phyloP scores from a whole-genome alignment of 2,113 vertebrate genomes.

The Ginglymostoma cirratum region DNA sequence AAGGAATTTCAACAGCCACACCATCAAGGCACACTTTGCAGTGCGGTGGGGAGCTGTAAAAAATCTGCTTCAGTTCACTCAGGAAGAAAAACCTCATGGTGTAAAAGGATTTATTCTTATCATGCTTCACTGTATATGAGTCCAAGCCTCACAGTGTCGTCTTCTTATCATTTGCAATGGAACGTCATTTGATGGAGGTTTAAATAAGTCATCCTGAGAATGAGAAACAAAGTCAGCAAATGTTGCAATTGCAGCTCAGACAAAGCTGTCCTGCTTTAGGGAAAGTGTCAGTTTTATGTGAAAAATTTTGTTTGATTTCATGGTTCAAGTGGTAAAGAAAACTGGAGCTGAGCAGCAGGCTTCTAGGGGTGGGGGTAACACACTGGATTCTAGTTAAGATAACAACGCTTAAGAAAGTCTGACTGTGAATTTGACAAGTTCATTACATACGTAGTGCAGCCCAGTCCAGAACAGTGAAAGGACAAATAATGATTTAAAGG shows the following conservation, averaged over 20 bases:
- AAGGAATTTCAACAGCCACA: background rate
- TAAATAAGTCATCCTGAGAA: background rate
- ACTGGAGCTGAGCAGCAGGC: background rate
- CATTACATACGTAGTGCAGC: background rate
- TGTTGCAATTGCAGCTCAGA: background rate
- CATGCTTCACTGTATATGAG: background rate
- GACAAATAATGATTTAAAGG: too few relatives aligned
- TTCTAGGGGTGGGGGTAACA: background rate
- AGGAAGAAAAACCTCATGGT: background rate
- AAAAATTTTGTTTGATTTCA: background rate
- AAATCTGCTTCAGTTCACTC: background rate
- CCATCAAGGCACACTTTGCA: background rate
- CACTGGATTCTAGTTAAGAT: conserved; percentile 7
- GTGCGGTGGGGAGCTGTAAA: background rate
- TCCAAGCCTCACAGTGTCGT: background rate
- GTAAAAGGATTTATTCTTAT: conserved; percentile 4
- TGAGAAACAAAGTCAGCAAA: background rate
- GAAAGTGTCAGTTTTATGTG: background rate
- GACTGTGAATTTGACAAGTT: conserved; percentile 29
- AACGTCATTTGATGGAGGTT: background rate
- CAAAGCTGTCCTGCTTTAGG: background rate
- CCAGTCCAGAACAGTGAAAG: background rate
- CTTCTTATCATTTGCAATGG: background rate
- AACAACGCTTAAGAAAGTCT: background rate
- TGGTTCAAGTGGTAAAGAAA: background rate